Base-by-base conservation (phyloP, 2,113 vertebrate genomes). In the Anarrhichthys ocellatus region DNA sequence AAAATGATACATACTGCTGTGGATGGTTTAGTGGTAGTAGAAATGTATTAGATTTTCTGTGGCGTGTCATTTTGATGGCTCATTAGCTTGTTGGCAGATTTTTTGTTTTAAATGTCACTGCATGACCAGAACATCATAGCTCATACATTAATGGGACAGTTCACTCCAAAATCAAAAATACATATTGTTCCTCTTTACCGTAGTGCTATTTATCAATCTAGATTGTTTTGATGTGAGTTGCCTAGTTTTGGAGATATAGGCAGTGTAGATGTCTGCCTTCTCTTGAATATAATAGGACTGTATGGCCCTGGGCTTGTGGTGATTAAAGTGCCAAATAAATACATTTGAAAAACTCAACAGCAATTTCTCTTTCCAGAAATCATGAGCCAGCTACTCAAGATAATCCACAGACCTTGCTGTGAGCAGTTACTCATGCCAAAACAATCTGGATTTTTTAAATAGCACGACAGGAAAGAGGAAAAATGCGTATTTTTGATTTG, bases 81-180 rank as follows among this genome's bases (percentile, higher is more conserved):
- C 34, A 46, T 22, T 40, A 48, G 32, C 34, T 58, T 52, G 13
- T 27, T 29, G 15, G 40, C 40, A 71, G 34, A 44, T 68, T 42
- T 44, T 22, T 24, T 18, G n/a, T n/a, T 27, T 27, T 27, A 27
- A 27, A 27, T 29, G 29, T 29, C 29, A 38, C 38, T 20, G 13
- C 29, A 50, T 81, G 68, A 52, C 40, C 52, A 81, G 34, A 81
- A 58, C 52, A 78, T 52, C 20, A 40, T 34, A 61, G 44, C 73
- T 61, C 67, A 56, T 75, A 80, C 58, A 62, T 20, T 50, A 2
- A 50, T 20, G 48, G 48, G 18, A 50, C 18, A 50, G 48, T 50
- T 50, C 48, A 50, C 18, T 18, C 48, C 6, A 7, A 20, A 50
- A 50, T 46, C 5, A 15, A 46, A 46, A 46, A 46, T 46, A 46